Conservation (phyloP, 2,888 invertebrate genomes). For the Pristionchus entomophagus region DNA sequence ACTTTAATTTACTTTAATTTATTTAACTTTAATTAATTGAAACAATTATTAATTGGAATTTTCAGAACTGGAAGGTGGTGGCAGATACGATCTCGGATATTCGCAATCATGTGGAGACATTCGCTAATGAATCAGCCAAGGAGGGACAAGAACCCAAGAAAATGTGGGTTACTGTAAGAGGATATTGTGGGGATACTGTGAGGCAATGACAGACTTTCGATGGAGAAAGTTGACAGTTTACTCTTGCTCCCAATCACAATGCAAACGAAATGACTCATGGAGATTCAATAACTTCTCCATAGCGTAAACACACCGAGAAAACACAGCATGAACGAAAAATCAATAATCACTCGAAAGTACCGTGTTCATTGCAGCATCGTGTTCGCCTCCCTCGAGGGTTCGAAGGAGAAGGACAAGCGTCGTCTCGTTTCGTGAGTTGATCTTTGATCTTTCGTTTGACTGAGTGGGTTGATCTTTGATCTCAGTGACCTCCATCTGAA, state of each 20-base stretch:
- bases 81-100: slow-evolving; percentile 63
- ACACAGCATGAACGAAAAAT: not conserved
- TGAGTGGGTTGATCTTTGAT: not conserved
- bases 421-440: slow-evolving; percentile 60
- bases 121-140: slow-evolving; percentile 60
- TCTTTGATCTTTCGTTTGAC: not conserved
- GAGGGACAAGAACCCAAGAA: slow-evolving; percentile 58
- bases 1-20: too few species aligned
- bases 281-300: slow-evolving; percentile 8
- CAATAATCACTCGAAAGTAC: not conserved
- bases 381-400: slow-evolving; percentile 70
- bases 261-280: not conserved
- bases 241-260: not conserved
- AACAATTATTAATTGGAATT: not conserved
- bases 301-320: not conserved
- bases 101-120: slow-evolving; percentile 63
- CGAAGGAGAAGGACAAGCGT: slow-evolving; percentile 70
- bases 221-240: not conserved
- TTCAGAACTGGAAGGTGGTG: slow-evolving; percentile 68
- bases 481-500: slow-evolving; percentile 55
- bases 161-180: slow-evolving; percentile 53
- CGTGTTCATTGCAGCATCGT: slow-evolving; percentile 62
- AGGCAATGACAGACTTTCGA: not conserved
- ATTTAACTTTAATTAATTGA: not conserved
- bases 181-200: not conserved